Evolutionary conservation across 2,797 vertebrate genomes (phyloP).

Genomic region (Taeniopygia guttata): DNA sequence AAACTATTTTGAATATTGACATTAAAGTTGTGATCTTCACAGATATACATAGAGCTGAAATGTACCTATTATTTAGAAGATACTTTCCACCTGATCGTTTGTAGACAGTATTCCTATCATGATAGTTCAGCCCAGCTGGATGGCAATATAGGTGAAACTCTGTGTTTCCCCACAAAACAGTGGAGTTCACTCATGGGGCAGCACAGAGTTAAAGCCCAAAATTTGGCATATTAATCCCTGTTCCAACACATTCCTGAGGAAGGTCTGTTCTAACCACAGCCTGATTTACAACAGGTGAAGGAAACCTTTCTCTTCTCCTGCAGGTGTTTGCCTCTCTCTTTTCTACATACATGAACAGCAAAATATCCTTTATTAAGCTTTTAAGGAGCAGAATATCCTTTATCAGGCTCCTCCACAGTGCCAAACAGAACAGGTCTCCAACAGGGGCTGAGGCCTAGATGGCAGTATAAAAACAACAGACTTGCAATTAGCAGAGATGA

Average conservation of each 20-base stretch:
- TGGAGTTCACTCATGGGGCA: background rate
- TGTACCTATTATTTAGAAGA: background rate
- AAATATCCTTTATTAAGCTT: background rate
- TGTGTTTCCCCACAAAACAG: background rate
- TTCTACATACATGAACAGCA: background rate
- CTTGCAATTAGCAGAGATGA: constrained; percentile 30
- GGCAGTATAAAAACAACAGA: constrained; percentile 46
- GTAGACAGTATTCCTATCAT: background rate
- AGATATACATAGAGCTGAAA: background rate
- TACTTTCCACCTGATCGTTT: background rate
- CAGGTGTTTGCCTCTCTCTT: background rate
- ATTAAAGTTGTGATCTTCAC: background rate
- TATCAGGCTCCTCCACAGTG: background rate
- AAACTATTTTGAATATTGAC: background rate
- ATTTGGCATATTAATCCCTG: background rate
- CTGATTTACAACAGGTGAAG: background rate
- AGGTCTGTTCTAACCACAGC: background rate
- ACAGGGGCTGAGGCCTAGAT: background rate
- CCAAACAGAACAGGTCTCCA: constrained; percentile 5
- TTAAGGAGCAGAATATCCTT: background rate
- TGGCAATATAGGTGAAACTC: background rate
- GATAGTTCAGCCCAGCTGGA: background rate
- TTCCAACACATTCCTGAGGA: background rate
- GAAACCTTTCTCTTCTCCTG: background rate
- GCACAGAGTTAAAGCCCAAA: background rate